Conservation (phyloP, 2,888 invertebrate genomes). For the Drosophila eohydei region DNA sequence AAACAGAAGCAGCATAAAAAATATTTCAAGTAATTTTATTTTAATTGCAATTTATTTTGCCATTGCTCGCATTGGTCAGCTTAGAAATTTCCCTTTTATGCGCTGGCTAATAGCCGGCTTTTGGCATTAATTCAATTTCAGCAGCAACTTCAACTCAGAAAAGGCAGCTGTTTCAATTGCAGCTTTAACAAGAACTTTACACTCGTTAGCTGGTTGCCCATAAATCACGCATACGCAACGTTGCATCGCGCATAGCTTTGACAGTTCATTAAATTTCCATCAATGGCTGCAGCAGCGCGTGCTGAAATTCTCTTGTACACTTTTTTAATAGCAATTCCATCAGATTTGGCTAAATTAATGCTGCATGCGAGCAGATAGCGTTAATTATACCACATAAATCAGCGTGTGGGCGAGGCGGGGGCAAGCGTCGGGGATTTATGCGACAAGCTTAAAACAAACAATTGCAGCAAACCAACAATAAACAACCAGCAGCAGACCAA, state of each 20-base stretch:
- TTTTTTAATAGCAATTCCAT: slow-evolving; percentile 36
- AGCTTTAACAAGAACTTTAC: slow-evolving; percentile 29
- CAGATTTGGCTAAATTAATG: slow-evolving; percentile 60
- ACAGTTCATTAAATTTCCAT: slow-evolving; percentile 75
- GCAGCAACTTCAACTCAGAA: neutral
- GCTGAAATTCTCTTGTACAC: slow-evolving; percentile 22
- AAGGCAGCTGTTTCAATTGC: slow-evolving; percentile 14
- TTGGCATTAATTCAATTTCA: neutral
- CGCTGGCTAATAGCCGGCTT: neutral
- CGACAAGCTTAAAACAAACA: slow-evolving; percentile 39
- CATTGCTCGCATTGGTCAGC: neutral
- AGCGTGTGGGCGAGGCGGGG: slow-evolving; percentile 6
- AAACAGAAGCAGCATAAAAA: neutral
- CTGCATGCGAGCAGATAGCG: slow-evolving; percentile 55
- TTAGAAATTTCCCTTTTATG: neutral
- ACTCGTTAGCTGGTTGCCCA: slow-evolving; percentile 36
- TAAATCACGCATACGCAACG: slow-evolving; percentile 73
- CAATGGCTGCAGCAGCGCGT: slow-evolving; percentile 47
- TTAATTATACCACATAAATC: slow-evolving; percentile 70
- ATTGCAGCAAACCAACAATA: slow-evolving; percentile 29
- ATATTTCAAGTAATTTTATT: neutral
- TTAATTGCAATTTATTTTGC: neutral
- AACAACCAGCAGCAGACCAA: slow-evolving; percentile 19
- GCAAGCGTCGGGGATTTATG: slow-evolving; percentile 24
- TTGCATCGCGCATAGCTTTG: slow-evolving; percentile 54